Evolutionary conservation across 2,113 vertebrate species (phyloP), one percentile per base, ranked within the genome.

Genomic region (Anarhynchus alexandrinus): DNA sequence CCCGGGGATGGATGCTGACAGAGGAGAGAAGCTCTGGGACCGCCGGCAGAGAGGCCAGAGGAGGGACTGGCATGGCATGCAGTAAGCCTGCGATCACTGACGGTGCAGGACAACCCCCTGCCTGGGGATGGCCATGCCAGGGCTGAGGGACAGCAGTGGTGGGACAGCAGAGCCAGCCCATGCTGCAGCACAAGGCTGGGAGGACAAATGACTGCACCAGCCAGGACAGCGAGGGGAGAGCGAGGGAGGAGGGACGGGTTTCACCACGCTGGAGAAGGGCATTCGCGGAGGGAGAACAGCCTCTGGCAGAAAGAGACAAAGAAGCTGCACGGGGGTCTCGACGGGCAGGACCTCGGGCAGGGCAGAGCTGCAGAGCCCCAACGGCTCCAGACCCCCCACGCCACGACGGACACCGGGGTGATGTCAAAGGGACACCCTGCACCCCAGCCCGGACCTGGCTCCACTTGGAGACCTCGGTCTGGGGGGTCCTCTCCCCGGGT

Each of bases 161-260:
- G 74, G 76, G 51, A 55, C 47, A 42, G 83, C 83, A 77, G 62
- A 76, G 80, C 70, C 80, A 86, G 84, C 76, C 67, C 77, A 20
- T 0, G 14, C 51, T 27, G 52, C 66, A 32, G 93, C 67, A 62
- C 67, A 9, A 62, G 62, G 82, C 38, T 34, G 73, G 22, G 64
- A 91, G 86, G 83, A 94, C 87, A 90, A 90, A 94, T 88, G 59
- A 85, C 64, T 90, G 89, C 94, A 92, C 72, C 81, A 95, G 86
- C n/a, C 51, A 70, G 82, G 85, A 82, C 10, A 19, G 85, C 17
- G 11, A 88, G 45, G 29, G n/a, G 43, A 80, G 72, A 29, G 19
- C 16, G 11, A 77, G 42, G 83, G 76, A 88, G 59, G 64, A 81
- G 59, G 52, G 58, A 78, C 1, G 3, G n/a, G 36, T 66, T 80